These are phyloP conservation scores for Polyodon spathula DNA, from an alignment of 2,113 vertebrate species.

Conservation along the genomic window DNA sequence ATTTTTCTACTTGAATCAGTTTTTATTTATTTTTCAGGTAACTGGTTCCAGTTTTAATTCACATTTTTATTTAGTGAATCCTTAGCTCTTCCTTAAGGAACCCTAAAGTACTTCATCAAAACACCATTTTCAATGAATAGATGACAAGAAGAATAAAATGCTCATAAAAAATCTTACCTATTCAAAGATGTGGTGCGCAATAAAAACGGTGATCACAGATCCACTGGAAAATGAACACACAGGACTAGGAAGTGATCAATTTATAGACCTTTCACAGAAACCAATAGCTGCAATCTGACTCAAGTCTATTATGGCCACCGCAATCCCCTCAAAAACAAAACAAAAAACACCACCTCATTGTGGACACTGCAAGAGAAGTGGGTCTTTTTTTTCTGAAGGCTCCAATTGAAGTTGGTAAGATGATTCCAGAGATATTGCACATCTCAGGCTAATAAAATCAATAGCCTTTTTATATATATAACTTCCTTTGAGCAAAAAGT, in stretches of 20 bases:
- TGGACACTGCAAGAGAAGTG: constrained; percentile 23
- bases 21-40: too few relatives aligned
- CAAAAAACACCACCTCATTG: constrained; percentile 27
- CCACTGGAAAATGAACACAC: constrained; percentile 22
- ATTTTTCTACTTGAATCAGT: too few relatives aligned
- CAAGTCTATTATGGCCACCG: constrained; percentile 18
- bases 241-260: constrained; percentile 24
- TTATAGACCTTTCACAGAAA: constrained; percentile 39
- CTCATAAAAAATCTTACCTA: constrained; percentile 37
- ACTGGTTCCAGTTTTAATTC: too few relatives aligned
- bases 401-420: constrained; percentile 16
- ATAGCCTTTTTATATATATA: constrained; percentile 13
- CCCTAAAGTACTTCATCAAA: background rate
- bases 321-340: constrained; percentile 31
- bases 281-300: background rate
- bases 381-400: constrained; percentile 17
- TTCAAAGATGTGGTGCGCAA: constrained; percentile 14
- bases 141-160: background rate
- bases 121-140: background rate
- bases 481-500: constrained; percentile 9
- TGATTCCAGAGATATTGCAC: constrained; percentile 34
- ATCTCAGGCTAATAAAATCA: constrained; percentile 17
- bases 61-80: too few relatives aligned
- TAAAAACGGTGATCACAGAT: constrained; percentile 18
- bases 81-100: too few relatives aligned